Conservation (phyloP, 30 jellyfish, hydroid and myxozoan genomes). For the Chrysaora quinquecirrha region DNA sequence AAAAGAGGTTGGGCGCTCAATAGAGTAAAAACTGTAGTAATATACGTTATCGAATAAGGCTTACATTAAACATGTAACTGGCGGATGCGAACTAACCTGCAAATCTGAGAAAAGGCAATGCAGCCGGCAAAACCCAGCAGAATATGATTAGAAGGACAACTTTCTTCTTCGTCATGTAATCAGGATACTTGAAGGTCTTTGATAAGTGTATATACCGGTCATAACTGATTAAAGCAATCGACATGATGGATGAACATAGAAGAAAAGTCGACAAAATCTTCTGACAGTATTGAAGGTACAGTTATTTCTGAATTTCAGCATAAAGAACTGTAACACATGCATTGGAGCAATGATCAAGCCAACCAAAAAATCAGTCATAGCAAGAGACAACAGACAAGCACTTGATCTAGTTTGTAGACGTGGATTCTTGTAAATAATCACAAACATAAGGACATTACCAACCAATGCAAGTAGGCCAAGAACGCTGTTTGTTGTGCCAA, state of each 20-base stretch:
- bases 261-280: constrained; percentile 22
- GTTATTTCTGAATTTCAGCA: neutral
- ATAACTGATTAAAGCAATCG: constrained; percentile 40
- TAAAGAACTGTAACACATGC: constrained; percentile 21
- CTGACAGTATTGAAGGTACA: constrained; percentile 33
- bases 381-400: constrained; percentile 27
- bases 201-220: constrained; percentile 58
- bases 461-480: constrained; percentile 10
- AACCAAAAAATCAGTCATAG: constrained; percentile 63
- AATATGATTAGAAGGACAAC: constrained; percentile 2
- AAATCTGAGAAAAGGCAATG: constrained; percentile 51
- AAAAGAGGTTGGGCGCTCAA: no score
- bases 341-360: constrained; percentile 40
- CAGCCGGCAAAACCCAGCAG: constrained; percentile 62
- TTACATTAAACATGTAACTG: no score
- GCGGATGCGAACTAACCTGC: neutral
- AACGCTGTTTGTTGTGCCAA: constrained; percentile 25
- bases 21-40: no score
- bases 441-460: constrained; percentile 22
- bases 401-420: constrained; percentile 36
- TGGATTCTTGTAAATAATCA: neutral
- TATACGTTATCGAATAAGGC: no score
- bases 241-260: constrained; percentile 44
- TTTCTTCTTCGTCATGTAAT: constrained; percentile 25
- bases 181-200: constrained; percentile 19